Percentiles rank a stretch among this genome's conserved stretches.
Evolutionary conservation across 1,140 invertebrate genomes (phyloP).

Genomic region (Carcinoscorpius rotundicauda): DNA sequence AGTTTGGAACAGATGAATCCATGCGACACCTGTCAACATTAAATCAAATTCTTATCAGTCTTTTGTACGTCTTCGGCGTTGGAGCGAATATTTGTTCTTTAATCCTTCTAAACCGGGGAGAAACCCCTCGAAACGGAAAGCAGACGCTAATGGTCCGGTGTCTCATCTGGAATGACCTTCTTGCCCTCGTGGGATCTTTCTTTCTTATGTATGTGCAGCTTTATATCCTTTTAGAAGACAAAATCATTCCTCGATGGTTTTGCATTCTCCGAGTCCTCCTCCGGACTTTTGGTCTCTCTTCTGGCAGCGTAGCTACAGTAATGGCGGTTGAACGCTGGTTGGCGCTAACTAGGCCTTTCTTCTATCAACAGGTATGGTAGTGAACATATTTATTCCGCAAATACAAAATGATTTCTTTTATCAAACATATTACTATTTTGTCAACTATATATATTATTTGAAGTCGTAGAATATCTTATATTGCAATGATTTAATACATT

Average conservation of each 20-base stretch:
- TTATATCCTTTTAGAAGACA: slow-evolving; percentile 28
- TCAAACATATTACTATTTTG: too few relatives aligned
- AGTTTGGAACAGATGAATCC: not conserved
- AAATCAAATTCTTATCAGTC: slow-evolving; percentile 38
- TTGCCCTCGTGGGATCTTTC: slow-evolving; percentile 44
- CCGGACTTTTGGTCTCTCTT: slow-evolving; percentile 67
- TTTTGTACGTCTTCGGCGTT: slow-evolving; percentile 44
- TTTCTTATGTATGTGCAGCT: slow-evolving; percentile 46
- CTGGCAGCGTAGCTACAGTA: slow-evolving; percentile 69
- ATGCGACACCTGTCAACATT: slow-evolving; percentile 10
- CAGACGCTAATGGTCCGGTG: slow-evolving; percentile 66
- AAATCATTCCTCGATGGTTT: slow-evolving; percentile 20
- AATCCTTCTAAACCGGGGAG: slow-evolving; percentile 41
- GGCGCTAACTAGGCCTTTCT: slow-evolving; percentile 69
- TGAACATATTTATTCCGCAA: too few relatives aligned
- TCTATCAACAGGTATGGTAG: slow-evolving; percentile 64
- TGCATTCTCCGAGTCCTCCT: slow-evolving; percentile 58
- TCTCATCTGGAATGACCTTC: slow-evolving; percentile 61
- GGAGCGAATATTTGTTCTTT: slow-evolving; percentile 46
- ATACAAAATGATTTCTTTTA: too few relatives aligned
- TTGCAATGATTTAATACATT: too few relatives aligned
- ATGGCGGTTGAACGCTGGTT: slow-evolving; percentile 77
- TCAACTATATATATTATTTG: too few relatives aligned
- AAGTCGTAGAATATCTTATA: too few relatives aligned
- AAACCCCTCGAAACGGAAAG: slow-evolving; percentile 47